phyloP scores from a whole-genome alignment of 2,888 invertebrate genomes.

The Fissipunctia ypsillon region DNA sequence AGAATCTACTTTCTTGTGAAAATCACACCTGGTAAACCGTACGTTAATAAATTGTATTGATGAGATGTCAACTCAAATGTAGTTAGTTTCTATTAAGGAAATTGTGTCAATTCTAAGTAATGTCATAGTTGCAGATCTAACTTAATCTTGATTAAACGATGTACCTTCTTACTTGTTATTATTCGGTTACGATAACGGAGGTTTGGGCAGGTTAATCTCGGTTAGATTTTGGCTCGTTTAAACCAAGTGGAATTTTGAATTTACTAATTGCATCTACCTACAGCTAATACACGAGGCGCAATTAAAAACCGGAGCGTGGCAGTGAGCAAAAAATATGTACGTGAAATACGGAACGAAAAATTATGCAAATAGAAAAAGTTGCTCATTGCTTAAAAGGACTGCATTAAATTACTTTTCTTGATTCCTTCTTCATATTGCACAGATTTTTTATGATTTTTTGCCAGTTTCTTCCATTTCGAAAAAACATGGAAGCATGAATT shows the following conservation, averaged over 20 bases:
- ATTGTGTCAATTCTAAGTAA: conserved; percentile 49
- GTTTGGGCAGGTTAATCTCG: conserved; percentile 19
- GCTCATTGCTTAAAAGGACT: conserved; percentile 11
- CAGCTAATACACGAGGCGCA: no score
- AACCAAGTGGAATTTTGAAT: neutral
- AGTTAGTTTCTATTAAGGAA: conserved; percentile 61
- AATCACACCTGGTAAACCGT: conserved; percentile 8
- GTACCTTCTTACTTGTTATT: conserved; percentile 15
- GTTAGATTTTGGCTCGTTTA: neutral
- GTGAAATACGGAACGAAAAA: neutral
- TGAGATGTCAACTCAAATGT: conserved; percentile 45
- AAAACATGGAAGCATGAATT: conserved; percentile 38
- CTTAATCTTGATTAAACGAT: conserved; percentile 49
- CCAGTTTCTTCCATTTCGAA: neutral
- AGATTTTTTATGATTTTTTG: neutral
- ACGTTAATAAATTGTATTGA: conserved; percentile 52
- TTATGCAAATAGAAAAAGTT: neutral
- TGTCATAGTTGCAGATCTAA: conserved; percentile 14
- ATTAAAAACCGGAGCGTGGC: neutral
- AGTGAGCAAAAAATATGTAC: neutral
- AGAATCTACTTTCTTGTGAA: conserved; percentile 19
- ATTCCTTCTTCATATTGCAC: neutral
- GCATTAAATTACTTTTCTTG: conserved; percentile 7
- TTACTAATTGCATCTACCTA: neutral
- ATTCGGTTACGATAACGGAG: conserved; percentile 12